phyloP scores from a whole-genome alignment of 2,113 vertebrate species.

The Loxodonta africana region DNA sequence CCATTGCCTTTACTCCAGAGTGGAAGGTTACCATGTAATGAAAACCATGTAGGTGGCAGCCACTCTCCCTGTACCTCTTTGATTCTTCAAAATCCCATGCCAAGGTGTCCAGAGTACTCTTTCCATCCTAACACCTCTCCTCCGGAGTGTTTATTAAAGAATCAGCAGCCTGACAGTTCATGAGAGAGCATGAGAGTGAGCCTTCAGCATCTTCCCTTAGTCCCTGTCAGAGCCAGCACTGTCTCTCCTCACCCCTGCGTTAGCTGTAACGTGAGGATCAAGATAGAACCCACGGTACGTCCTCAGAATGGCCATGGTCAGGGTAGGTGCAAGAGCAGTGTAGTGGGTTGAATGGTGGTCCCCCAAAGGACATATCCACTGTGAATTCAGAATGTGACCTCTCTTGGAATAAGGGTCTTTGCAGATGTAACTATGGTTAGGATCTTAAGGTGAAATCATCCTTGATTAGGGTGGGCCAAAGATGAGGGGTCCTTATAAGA shows the following conservation, averaged over 20 bases:
- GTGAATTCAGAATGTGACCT: not conserved
- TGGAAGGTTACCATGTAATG: not conserved
- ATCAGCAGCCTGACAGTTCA: conserved; percentile 17
- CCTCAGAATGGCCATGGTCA: not conserved
- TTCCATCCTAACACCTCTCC: conserved; percentile 20
- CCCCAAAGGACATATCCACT: not conserved
- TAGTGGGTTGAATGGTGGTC: not conserved
- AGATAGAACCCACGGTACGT: accelerated
- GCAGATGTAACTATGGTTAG: not conserved
- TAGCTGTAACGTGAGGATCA: not conserved
- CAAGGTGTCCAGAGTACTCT: not conserved
- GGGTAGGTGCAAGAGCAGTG: not conserved
- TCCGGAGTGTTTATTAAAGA: conserved; percentile 75
- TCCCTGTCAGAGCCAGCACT: not conserved
- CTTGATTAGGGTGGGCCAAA: not conserved
- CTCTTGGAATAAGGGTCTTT: not conserved
- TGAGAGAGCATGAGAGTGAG: not conserved
- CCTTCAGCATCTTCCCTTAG: not conserved
- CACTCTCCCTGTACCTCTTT: not conserved
- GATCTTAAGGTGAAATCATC: not conserved
- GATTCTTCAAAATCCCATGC: conserved; percentile 10
- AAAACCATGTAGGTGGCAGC: not conserved
- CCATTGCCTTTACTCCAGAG: not conserved
- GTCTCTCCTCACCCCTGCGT: not conserved
- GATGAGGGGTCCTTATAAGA: not conserved